These are phyloP conservation scores for Nilaparvata lugens DNA, from an alignment of 1,140 invertebrate species.

Conservation along the genomic window DNA sequence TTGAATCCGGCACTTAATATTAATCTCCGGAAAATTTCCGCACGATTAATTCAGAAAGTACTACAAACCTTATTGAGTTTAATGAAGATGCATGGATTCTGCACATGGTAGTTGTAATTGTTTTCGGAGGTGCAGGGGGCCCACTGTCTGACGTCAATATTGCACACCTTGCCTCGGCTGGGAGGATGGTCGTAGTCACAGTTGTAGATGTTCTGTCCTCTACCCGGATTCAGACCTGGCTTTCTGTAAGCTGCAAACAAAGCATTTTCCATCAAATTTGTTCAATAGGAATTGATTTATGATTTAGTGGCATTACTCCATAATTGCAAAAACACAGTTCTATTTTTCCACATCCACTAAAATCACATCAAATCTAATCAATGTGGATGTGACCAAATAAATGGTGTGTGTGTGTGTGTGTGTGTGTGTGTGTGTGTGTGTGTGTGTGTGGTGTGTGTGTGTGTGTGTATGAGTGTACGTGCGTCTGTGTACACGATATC, in stretches of 20 bases:
- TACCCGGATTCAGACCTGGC: conserved; percentile 51
- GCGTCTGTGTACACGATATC: no score
- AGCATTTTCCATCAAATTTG: not conserved
- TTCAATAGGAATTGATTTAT: conserved; percentile 4
- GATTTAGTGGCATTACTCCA: not conserved
- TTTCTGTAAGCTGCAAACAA: conserved; percentile 50
- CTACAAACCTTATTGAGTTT: conserved; percentile 46
- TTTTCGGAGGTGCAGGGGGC: conserved; percentile 56
- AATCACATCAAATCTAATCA: no score
- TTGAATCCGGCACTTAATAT: not conserved
- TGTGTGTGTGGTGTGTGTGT: no score
- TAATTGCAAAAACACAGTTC: no score
- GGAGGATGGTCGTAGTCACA: conserved; percentile 53
- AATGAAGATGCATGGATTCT: conserved; percentile 42
- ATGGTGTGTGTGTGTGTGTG: no score
- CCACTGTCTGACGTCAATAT: conserved; percentile 54
- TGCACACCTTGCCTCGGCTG: conserved; percentile 55
- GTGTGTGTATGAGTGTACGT: no score
- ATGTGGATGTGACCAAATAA: no score
- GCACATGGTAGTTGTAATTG: conserved; percentile 56
- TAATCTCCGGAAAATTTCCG: not conserved
- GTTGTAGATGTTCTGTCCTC: conserved; percentile 53
- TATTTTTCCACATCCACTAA: no score
- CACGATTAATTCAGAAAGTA: not conserved
- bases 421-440: no score